These are phyloP conservation scores for Myotis myotis DNA, from an alignment of 2,797 vertebrate species.

Conservation along the genomic window DNA sequence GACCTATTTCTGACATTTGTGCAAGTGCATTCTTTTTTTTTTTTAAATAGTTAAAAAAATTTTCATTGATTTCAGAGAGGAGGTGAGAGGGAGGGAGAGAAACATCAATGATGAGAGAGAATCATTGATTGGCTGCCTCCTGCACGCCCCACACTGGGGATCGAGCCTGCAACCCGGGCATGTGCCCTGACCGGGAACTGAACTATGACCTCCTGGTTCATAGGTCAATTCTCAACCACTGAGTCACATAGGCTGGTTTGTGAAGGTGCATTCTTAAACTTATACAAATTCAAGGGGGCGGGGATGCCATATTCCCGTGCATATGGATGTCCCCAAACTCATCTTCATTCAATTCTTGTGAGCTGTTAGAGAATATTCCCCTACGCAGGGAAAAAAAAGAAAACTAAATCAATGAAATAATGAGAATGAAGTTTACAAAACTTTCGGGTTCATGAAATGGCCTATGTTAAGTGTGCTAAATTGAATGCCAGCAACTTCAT, in stretches of 20 bases:
- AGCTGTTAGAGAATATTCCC: slow-evolving; percentile 48
- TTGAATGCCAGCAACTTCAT: slow-evolving; percentile 46
- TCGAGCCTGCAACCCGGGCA: too few species aligned
- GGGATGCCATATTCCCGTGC: slow-evolving; percentile 38
- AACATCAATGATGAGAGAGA: too few species aligned
- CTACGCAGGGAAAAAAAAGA: neutral
- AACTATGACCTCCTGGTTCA: too few species aligned
- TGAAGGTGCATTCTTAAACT: slow-evolving; percentile 55
- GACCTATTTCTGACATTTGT: slow-evolving; percentile 47
- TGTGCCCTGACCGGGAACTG: too few species aligned
- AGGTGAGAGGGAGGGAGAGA: too few species aligned
- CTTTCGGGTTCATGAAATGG: slow-evolving; percentile 33
- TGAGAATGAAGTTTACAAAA: slow-evolving; percentile 55
- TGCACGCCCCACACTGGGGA: too few species aligned
- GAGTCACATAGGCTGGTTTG: neutral
- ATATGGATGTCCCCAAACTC: slow-evolving; percentile 39
- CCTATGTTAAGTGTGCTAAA: slow-evolving; percentile 49
- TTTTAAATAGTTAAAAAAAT: too few species aligned
- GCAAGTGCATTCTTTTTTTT: slow-evolving; percentile 28
- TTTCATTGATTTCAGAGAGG: too few species aligned
- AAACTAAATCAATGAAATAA: slow-evolving; percentile 44
- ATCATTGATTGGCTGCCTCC: too few species aligned
- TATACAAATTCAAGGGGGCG: slow-evolving; percentile 21
- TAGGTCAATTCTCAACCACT: too few species aligned
- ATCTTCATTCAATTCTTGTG: slow-evolving; percentile 59